phyloP scores from a whole-genome alignment of 2,113 vertebrate genomes.

The Ranitomeya variabilis region DNA sequence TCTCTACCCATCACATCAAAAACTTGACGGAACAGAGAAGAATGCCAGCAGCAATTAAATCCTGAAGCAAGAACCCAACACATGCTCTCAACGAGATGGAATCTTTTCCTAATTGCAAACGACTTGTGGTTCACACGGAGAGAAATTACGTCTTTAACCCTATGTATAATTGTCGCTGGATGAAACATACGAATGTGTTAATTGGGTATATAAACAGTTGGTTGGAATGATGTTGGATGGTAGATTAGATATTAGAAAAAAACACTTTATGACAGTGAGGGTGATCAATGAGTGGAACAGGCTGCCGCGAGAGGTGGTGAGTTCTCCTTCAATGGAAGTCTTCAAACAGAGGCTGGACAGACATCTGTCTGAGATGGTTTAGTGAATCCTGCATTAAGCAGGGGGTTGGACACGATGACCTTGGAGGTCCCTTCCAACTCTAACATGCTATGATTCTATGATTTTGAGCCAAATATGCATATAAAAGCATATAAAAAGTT shows the following conservation, averaged over 20 bases:
- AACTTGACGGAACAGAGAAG: conserved; percentile 20
- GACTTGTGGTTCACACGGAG: conserved; percentile 4
- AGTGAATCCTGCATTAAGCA: too few relatives aligned
- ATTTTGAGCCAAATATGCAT: neutral
- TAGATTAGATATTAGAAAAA: neutral
- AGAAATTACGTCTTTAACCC: conserved; percentile 13
- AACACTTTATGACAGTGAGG: too few relatives aligned
- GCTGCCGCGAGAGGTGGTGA: too few relatives aligned
- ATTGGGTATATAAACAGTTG: neutral
- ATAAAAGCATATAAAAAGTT: neutral
- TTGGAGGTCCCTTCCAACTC: too few relatives aligned
- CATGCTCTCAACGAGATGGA: neutral
- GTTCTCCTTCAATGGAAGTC: too few relatives aligned
- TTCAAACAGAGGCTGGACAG: too few relatives aligned
- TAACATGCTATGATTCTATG: too few relatives aligned
- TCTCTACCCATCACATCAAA: neutral
- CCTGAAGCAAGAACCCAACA: conserved; percentile 27
- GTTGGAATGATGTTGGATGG: neutral
- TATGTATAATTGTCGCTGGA: neutral
- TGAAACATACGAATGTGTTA: neutral
- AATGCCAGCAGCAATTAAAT: conserved; percentile 45
- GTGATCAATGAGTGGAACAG: too few relatives aligned
- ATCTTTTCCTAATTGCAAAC: conserved; percentile 20
- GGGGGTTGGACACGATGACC: too few relatives aligned
- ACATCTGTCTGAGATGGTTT: too few relatives aligned